Evolutionary conservation across 2,113 vertebrate species (phyloP).

Genomic region (Madoqua kirkii): DNA sequence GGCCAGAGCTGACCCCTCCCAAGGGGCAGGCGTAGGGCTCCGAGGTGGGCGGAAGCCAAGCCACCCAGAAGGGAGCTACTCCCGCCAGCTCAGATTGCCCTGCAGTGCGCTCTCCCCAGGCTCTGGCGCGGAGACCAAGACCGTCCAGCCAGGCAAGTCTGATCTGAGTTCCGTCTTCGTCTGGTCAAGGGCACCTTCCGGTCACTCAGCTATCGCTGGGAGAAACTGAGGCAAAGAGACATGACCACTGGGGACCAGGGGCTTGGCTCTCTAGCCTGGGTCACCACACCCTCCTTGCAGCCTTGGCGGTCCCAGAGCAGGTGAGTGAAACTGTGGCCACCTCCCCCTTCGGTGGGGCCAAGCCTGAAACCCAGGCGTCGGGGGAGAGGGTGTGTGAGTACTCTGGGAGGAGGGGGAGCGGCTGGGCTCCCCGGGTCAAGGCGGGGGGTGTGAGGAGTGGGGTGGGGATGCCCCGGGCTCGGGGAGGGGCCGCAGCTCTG

Average conservation of each 20-base stretch:
- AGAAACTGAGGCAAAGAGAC: slow-evolving; percentile 35
- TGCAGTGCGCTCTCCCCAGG: not conserved
- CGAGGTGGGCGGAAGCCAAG: slow-evolving; percentile 28
- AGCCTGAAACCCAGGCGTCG: not conserved
- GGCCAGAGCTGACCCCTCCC: slow-evolving; percentile 46
- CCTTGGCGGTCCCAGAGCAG: slow-evolving; percentile 27
- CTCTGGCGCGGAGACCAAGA: not conserved
- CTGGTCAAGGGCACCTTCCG: not conserved
- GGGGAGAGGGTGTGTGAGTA: slow-evolving; percentile 56
- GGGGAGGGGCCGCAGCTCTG: slow-evolving; percentile 63
- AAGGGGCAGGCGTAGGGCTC: slow-evolving; percentile 12
- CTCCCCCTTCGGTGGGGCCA: not conserved
- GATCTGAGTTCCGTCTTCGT: not conserved
- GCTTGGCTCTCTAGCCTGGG: not conserved
- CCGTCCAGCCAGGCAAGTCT: not conserved
- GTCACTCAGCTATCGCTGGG: not conserved
- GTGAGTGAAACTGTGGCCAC: slow-evolving; percentile 39
- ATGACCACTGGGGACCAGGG: not conserved
- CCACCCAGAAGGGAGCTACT: not conserved
- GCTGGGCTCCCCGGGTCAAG: slow-evolving; percentile 49
- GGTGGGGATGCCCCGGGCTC: slow-evolving; percentile 68
- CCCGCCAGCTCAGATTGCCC: not conserved
- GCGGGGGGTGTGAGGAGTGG: slow-evolving; percentile 19
- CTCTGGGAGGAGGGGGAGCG: slow-evolving; percentile 33
- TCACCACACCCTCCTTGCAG: not conserved